phyloP scores from a whole-genome alignment of 2,113 vertebrate genomes.

The Pseudorectes ferrugineus region DNA sequence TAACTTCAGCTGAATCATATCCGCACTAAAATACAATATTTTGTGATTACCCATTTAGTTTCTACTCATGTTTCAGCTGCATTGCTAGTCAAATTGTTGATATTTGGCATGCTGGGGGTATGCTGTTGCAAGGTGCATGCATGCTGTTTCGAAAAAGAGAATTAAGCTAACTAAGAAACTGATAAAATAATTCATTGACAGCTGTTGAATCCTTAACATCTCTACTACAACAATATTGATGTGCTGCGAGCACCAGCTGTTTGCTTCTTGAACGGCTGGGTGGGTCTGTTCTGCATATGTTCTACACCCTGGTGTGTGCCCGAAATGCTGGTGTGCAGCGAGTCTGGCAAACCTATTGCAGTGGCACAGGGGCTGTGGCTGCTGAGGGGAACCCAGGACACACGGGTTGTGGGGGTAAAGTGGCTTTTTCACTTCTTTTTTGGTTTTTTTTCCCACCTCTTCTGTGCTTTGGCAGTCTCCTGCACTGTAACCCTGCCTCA shows the following conservation, averaged over 20 bases:
- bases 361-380: neutral
- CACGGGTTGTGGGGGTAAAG: fast-evolving
- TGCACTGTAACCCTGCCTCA: neutral
- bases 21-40: neutral
- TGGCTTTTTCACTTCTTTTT: neutral
- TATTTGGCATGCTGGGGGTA: neutral
- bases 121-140: neutral
- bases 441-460: neutral
- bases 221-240: neutral
- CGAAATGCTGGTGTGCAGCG: fast-evolving
- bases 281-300: neutral
- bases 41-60: neutral
- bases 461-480: neutral
- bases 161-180: neutral
- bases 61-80: neutral
- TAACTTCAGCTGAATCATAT: neutral
- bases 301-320: neutral
- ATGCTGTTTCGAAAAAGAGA: neutral
- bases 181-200: neutral
- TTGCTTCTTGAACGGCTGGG: neutral
- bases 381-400: neutral
- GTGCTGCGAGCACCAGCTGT: neutral
- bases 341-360: neutral
- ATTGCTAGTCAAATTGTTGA: neutral
- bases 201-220: neutral